Percentiles rank a stretch among this genome's conserved stretches.
Evolutionary conservation across 2,888 invertebrate genomes (phyloP).

Genomic region (Alitta virens): DNA sequence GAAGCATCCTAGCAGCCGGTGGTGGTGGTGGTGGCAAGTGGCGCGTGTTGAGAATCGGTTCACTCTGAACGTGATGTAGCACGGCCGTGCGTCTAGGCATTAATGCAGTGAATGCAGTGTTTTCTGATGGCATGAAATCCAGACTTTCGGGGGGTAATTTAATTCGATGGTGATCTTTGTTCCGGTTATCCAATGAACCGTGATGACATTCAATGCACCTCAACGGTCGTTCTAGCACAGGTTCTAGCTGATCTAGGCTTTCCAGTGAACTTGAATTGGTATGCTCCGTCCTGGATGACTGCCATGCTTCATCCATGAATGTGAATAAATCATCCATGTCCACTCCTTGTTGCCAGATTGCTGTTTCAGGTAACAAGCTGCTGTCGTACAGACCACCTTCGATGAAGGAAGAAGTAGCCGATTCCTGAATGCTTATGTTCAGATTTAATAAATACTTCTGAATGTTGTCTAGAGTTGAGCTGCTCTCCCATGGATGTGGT

Average conservation of each 20-base stretch:
- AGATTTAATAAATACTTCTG: conserved; percentile 10
- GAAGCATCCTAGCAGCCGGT: not conserved
- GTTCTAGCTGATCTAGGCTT: not conserved
- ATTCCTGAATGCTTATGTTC: not conserved
- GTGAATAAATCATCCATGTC: not conserved
- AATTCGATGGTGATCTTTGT: too few relatives aligned
- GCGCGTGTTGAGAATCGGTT: conserved; percentile 26
- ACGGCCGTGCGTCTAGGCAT: conserved; percentile 35
- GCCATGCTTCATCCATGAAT: not conserved
- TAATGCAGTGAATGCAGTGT: conserved; percentile 44
- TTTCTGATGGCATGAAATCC: conserved; percentile 38
- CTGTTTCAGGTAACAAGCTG: not conserved
- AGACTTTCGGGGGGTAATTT: not conserved
- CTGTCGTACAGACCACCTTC: conserved; percentile 11
- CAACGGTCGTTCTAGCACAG: not conserved
- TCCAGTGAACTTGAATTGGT: not conserved
- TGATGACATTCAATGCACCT: not conserved
- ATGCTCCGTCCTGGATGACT: not conserved
- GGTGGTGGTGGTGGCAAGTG: not conserved
- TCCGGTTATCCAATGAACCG: not conserved
- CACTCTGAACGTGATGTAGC: conserved; percentile 41
- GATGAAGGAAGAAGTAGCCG: conserved; percentile 6
- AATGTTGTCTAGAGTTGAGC: conserved; percentile 6
- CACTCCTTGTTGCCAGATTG: not conserved
- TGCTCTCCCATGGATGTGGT: not conserved